Evolutionary conservation across 2,797 vertebrate species (phyloP), one percentile per base, ranked within the genome.

Genomic region (Bradypodion pumilum): DNA sequence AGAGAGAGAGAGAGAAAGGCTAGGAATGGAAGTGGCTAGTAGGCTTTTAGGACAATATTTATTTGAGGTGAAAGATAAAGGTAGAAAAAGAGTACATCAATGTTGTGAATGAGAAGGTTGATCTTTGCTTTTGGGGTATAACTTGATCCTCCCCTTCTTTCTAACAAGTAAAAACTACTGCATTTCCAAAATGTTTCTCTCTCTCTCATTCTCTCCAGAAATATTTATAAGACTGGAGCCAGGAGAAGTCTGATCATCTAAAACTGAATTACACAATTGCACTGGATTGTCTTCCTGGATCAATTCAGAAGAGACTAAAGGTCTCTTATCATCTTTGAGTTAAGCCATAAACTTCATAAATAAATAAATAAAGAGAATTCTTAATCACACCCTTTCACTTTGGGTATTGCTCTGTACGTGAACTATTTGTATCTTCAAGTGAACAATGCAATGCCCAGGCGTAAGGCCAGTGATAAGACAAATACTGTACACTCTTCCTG

Each of bases 381-480:
- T 82, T 90, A 40, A 2, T 4, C 81, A 78, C 6, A 27, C 27
- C n/a, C 76, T 78, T 56, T 90, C 60, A 73, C 37, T 65, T 37
- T 65, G 35, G 25, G 12, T 75, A 32, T 90, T 62, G 29, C 25
- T n/a, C 46, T 63, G 68, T 80, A 89, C 21, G 5, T 87, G 29
- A 85, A 89, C 59, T 85, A 66, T 74, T 90, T 89, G 89, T 23
- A 32, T 86, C 85, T 86, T 91, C 29, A 72, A 82, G 82, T 19
- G 65, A 89, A 91, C 86, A 86, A 37, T 23, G 3, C 60, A 81
- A 85, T 27, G 75, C 42, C 85, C 42, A 86, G 89, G 90, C 76
- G 87, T 85, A 87, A 62, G 85, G 82, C 52, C 80, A 83, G 73
- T 7, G 81, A 88, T 80, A 92, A 89, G 82, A 40, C 86, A 91